A percentile compares a stretch with the other conserved stretches of the same genome.
Conservation (phyloP, 2,888 invertebrate genomes). For the Sisyra nigra region DNA sequence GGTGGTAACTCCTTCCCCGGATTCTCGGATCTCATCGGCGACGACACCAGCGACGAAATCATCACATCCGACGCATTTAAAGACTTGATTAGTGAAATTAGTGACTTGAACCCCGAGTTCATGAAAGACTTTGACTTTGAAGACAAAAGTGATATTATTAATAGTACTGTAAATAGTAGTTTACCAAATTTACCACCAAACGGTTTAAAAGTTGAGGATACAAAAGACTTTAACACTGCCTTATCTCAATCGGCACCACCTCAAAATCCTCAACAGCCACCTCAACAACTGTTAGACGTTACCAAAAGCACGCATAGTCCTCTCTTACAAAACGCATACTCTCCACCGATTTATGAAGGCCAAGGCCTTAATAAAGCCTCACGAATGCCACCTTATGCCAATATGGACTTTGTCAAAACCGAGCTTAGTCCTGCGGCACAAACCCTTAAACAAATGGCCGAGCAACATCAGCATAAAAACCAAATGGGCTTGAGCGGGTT, state of each 20-base stretch:
- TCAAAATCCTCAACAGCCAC: conserved; percentile 10
- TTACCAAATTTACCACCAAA: conserved; percentile 12
- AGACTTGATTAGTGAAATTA: conserved; percentile 75
- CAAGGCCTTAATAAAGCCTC: conserved; percentile 15
- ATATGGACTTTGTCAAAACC: conserved; percentile 27
- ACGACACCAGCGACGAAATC: conserved; percentile 67
- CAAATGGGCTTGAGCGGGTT: conserved; percentile 42
- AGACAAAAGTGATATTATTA: conserved; percentile 26
- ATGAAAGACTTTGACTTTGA: conserved; percentile 70
- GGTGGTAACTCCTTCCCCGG: conserved; percentile 60
- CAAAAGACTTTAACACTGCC: conserved; percentile 17
- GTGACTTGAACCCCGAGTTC: conserved; percentile 65
- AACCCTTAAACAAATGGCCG: conserved; percentile 92
- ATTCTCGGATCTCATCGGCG: conserved; percentile 66
- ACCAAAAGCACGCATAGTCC: conserved; percentile 21
- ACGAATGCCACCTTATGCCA: conserved; percentile 20
- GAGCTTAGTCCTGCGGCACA: conserved; percentile 87
- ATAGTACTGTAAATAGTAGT: conserved; percentile 9
- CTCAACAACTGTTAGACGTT: conserved; percentile 13
- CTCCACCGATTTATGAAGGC: conserved; percentile 23
- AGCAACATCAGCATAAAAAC: conserved; percentile 83
- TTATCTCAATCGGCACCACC: too few relatives aligned
- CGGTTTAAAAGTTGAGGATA: conserved; percentile 24
- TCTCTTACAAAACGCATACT: conserved; percentile 21
- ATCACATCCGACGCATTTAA: conserved; percentile 62